A percentile compares a stretch with the other conserved stretches of the same genome.
Conservation (phyloP, 1,140 invertebrate genomes). For the Magallana angulata region DNA sequence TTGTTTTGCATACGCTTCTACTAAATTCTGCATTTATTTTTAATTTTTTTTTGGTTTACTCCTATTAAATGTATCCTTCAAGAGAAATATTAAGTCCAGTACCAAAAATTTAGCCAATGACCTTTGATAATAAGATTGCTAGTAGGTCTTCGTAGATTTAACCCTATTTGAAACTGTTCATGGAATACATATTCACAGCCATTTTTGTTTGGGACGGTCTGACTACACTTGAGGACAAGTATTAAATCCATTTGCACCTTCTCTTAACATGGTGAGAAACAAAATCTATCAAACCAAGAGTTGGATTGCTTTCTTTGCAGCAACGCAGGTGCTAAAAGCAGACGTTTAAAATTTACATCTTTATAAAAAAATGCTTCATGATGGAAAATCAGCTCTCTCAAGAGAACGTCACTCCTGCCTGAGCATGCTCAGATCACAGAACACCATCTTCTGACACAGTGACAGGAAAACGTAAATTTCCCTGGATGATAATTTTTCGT, state of each 20-base stretch:
- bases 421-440: slow-evolving; percentile 20
- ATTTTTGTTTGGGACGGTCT: too few relatives aligned
- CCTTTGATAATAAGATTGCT: too few relatives aligned
- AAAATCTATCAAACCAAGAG: slow-evolving; percentile 15
- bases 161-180: too few relatives aligned
- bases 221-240: too few relatives aligned
- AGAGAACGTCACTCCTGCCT: not conserved
- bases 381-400: not conserved
- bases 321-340: not conserved
- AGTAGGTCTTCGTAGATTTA: too few relatives aligned
- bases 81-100: too few relatives aligned
- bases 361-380: not conserved
- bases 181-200: too few relatives aligned
- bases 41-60: too few relatives aligned
- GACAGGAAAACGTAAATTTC: slow-evolving; percentile 33
- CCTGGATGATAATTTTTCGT: slow-evolving; percentile 31
- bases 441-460: slow-evolving; percentile 11
- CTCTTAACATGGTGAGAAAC: slow-evolving; percentile 6
- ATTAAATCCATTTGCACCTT: slow-evolving; percentile 5
- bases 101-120: too few relatives aligned
- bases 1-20: not conserved
- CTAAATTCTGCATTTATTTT: too few relatives aligned
- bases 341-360: not conserved
- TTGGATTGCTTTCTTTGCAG: not conserved
- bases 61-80: too few relatives aligned